Conservation (phyloP, 2,797 vertebrate species). For the Smutsia gigantea region DNA sequence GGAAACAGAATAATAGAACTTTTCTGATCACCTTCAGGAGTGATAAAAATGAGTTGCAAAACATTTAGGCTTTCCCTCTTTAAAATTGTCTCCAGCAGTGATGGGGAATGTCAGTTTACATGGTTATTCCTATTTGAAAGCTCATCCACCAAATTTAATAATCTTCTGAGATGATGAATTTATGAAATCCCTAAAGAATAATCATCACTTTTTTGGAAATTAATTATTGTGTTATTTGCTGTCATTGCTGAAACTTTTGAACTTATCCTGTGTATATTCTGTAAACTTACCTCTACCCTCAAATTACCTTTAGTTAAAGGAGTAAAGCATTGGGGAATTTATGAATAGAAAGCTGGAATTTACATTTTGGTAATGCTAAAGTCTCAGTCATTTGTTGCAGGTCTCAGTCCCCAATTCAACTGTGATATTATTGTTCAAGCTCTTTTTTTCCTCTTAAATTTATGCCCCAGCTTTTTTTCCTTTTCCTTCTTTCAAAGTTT, state of each 20-base stretch:
- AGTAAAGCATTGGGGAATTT: not conserved
- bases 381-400: not conserved
- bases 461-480: not conserved
- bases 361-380: not conserved
- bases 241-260: slow-evolving; percentile 35
- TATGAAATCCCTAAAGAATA: slow-evolving; percentile 20
- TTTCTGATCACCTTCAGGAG: not conserved
- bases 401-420: not conserved
- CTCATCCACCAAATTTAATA: slow-evolving; percentile 7
- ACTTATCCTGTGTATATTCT: not conserved
- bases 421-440: not conserved
- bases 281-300: not conserved
- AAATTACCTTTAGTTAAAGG: not conserved
- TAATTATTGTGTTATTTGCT: slow-evolving; percentile 40
- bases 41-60: not conserved
- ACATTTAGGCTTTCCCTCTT: not conserved
- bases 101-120: not conserved
- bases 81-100: not conserved
- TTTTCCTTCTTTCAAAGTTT: not conserved
- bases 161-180: slow-evolving; percentile 1
- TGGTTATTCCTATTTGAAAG: slow-evolving; percentile 23
- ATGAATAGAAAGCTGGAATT: not conserved
- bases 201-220: not conserved
- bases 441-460: not conserved
- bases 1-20: not conserved